Conservation (phyloP, 37 sponge, comb jelly and placozoan genomes). For the Theonella swinhoei region DNA sequence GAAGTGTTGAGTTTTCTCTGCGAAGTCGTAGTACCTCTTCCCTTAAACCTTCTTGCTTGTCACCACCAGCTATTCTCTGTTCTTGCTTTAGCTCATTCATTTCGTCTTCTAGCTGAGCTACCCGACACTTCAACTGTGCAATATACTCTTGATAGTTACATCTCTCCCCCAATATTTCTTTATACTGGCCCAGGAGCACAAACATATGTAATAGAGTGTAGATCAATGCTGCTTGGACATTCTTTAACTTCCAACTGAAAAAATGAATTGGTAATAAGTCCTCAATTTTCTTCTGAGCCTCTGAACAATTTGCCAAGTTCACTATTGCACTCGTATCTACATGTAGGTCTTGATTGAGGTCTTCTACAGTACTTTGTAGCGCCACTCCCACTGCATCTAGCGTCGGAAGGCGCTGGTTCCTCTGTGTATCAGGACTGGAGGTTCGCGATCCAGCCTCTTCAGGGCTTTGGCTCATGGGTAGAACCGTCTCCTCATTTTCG, state of each 20-base stretch:
- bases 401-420: not conserved
- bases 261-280: constrained; percentile 26
- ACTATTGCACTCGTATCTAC: not conserved
- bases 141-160: constrained; percentile 28
- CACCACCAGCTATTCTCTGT: not conserved
- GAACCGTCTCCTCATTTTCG: too few relatives aligned
- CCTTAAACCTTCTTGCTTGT: not conserved
- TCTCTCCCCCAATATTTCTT: not conserved
- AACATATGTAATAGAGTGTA: constrained; percentile 33
- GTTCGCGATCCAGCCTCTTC: too few relatives aligned
- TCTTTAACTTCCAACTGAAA: constrained; percentile 10
- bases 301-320: constrained; percentile 1
- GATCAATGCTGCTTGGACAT: constrained; percentile 4
- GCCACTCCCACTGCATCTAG: not conserved
- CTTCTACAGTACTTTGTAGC: not conserved
- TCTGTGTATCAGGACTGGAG: not conserved
- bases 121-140: constrained; percentile 12
- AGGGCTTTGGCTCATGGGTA: too few relatives aligned
- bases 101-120: constrained; percentile 12
- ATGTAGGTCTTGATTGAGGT: not conserved
- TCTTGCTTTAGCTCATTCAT: not conserved
- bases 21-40: not conserved
- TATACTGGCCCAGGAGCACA: constrained; percentile 3
- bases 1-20: not conserved
- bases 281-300: constrained; percentile 3